These are phyloP conservation scores for Eristalis tenax DNA, from an alignment of 2,888 invertebrate genomes.

Conservation along the genomic window DNA sequence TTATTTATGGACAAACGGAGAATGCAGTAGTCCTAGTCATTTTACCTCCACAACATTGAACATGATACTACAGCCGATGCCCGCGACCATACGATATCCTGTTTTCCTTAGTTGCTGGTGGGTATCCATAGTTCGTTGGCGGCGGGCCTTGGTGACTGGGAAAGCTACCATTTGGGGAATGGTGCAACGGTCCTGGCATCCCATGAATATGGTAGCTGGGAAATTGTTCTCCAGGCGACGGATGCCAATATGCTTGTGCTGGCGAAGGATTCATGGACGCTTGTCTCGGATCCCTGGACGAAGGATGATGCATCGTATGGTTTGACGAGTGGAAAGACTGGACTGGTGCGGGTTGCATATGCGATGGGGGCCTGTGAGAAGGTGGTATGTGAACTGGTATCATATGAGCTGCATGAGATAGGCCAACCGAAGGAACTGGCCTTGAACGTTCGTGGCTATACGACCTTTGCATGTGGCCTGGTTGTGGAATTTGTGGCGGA, in stretches of 20 bases:
- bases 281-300: background rate
- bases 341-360: background rate
- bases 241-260: background rate
- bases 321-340: background rate
- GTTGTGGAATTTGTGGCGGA: background rate
- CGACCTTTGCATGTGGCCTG: background rate
- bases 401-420: background rate
- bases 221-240: background rate
- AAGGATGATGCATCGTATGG: background rate
- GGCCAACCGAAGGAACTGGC: background rate
- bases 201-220: background rate
- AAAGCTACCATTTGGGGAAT: background rate
- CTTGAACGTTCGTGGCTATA: background rate
- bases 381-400: background rate
- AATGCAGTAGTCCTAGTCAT: background rate
- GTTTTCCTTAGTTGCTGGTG: background rate
- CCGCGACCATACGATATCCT: background rate
- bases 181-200: background rate
- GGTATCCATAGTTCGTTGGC: background rate
- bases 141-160: background rate
- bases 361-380: background rate
- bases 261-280: background rate
- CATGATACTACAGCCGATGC: background rate
- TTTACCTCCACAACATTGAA: background rate
- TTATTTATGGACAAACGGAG: background rate